phyloP scores from a whole-genome alignment of 2,113 vertebrate species.

The Peromyscus californicus region DNA sequence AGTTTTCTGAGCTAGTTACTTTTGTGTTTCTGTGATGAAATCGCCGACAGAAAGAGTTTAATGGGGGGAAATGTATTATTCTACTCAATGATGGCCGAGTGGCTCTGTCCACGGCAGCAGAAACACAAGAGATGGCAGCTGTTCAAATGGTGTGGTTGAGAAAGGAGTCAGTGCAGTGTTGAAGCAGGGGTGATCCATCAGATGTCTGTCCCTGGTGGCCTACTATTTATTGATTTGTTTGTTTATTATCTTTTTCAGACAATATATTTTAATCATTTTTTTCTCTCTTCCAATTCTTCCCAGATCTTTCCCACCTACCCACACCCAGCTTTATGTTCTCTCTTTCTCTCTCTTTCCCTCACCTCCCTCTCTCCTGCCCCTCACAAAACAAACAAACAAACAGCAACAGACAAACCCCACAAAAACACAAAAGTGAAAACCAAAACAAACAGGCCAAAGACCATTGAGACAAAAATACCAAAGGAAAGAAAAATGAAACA shows the following conservation, averaged over 20 bases:
- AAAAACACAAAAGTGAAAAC: not conserved
- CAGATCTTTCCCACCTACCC: not conserved
- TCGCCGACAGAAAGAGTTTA: not conserved
- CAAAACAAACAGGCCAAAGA: not conserved
- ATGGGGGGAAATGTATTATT: not conserved
- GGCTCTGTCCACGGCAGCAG: not conserved
- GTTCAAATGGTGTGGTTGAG: not conserved
- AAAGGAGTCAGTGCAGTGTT: no score
- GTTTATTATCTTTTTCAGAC: not conserved
- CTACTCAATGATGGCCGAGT: not conserved
- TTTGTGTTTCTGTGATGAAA: not conserved
- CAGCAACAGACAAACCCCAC: not conserved
- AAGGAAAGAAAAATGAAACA: not conserved
- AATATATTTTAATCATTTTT: not conserved
- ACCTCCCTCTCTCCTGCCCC: not conserved
- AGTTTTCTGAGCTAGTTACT: not conserved
- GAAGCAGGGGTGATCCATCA: not conserved
- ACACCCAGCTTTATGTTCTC: not conserved
- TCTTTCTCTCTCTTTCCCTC: not conserved
- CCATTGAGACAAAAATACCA: not conserved
- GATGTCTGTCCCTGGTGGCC: not conserved
- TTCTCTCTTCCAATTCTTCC: not conserved
- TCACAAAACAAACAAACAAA: not conserved
- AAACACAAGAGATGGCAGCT: not conserved
- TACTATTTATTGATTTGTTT: not conserved